Evolutionary conservation across 2,888 invertebrate species (phyloP).

Genomic region (Drosophila dives): DNA sequence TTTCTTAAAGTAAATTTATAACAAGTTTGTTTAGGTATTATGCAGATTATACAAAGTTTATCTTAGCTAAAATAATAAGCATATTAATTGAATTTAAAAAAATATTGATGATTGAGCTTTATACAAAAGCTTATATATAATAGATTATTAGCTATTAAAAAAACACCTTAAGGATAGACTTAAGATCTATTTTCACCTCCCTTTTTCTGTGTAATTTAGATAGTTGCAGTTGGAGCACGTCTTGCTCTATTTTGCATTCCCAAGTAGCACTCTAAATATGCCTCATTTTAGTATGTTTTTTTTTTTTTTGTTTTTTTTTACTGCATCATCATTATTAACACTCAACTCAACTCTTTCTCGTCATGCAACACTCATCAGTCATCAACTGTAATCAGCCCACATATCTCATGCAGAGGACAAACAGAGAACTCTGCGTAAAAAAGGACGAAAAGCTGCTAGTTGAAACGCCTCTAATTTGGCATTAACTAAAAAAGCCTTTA

Average conservation of each 20-base stretch:
- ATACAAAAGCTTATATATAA: too few species aligned
- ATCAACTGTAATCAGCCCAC: constrained; percentile 25
- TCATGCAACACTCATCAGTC: constrained; percentile 6
- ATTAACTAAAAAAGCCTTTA: constrained; percentile 58
- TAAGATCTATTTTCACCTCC: not conserved
- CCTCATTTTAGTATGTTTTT: constrained; percentile 6
- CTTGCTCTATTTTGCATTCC: constrained; percentile 20
- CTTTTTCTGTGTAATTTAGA: not conserved
- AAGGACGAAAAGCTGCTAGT: constrained; percentile 50
- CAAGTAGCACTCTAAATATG: constrained; percentile 25
- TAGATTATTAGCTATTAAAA: not conserved
- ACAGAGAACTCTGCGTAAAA: constrained; percentile 67
- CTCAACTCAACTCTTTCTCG: not conserved
- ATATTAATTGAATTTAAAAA: too few species aligned
- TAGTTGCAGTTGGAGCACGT: constrained; percentile 10
- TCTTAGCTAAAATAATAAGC: too few species aligned
- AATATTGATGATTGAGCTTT: too few species aligned
- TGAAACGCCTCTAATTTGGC: constrained; percentile 75
- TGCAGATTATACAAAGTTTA: too few species aligned
- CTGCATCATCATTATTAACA: not conserved
- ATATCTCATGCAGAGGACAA: constrained; percentile 37
- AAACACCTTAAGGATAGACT: not conserved
- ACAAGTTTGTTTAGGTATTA: too few species aligned
- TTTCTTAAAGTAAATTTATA: not conserved
- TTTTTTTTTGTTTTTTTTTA: constrained; percentile 1